These are phyloP conservation scores for Coracopsis vasa DNA, from an alignment of 2,113 vertebrate genomes.

Conservation along the genomic window DNA sequence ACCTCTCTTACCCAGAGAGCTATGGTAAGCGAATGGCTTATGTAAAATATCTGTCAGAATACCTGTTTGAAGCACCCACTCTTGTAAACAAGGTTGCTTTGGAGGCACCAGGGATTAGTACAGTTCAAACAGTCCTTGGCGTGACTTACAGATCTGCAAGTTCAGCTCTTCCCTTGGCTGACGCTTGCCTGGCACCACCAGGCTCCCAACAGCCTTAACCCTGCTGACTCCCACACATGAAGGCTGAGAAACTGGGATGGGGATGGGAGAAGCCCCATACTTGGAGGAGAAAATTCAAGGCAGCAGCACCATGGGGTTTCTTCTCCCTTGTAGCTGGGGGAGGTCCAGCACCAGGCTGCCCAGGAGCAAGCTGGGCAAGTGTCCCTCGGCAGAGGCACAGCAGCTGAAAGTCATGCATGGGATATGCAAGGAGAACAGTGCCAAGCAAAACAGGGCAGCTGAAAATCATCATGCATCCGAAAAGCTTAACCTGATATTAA, in stretches of 20 bases:
- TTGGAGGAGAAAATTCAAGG: neutral
- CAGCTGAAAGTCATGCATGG: neutral
- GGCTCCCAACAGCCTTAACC: neutral
- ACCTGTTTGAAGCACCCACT: neutral
- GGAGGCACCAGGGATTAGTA: constrained; percentile 30
- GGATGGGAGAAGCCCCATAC: neutral
- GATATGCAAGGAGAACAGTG: neutral
- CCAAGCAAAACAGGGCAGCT: neutral
- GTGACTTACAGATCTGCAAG: constrained; percentile 36
- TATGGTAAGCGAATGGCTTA: constrained; percentile 23
- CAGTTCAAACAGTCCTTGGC: constrained; percentile 45
- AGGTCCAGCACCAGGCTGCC: neutral
- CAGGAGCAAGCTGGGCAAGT: neutral
- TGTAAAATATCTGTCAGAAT: neutral
- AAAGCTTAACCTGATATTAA: neutral
- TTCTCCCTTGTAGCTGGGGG: neutral
- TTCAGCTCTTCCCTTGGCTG: constrained; percentile 39
- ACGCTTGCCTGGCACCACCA: neutral
- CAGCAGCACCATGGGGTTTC: neutral
- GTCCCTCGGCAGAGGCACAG: neutral
- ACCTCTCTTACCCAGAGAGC: neutral
- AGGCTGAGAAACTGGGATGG: neutral
- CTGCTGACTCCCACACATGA: neutral
- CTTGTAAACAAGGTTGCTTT: constrained; percentile 35
- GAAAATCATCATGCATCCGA: neutral